phyloP scores from a whole-genome alignment of 2,888 invertebrate genomes.

The Perithous albicinctus region DNA sequence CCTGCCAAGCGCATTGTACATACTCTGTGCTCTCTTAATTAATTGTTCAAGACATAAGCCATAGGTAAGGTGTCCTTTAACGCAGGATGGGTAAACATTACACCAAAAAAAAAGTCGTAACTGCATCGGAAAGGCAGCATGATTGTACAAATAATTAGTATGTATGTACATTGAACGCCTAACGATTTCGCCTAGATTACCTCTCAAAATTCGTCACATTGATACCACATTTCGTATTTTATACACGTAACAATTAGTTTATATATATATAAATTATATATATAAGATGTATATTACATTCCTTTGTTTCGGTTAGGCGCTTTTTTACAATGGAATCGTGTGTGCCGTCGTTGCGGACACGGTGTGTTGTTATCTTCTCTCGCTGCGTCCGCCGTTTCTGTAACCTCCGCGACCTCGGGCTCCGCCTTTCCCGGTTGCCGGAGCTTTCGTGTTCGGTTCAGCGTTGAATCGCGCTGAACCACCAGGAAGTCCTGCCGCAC shows the following conservation, averaged over 20 bases:
- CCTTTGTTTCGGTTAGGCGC: slow-evolving; percentile 33
- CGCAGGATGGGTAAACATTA: background rate
- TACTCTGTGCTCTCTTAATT: background rate
- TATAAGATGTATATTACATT: slow-evolving; percentile 75
- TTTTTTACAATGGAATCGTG: slow-evolving; percentile 65
- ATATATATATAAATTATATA: slow-evolving; percentile 52
- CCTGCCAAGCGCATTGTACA: background rate
- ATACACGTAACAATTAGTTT: slow-evolving; percentile 69
- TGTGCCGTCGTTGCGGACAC: slow-evolving; percentile 57
- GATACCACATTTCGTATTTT: slow-evolving; percentile 48
- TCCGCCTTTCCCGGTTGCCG: slow-evolving; percentile 77
- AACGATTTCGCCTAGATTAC: slow-evolving; percentile 7
- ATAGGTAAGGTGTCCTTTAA: background rate
- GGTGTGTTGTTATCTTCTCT: slow-evolving; percentile 83
- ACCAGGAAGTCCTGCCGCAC: slow-evolving; percentile 73
- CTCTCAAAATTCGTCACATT: slow-evolving; percentile 32
- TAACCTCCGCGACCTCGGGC: slow-evolving; percentile 81
- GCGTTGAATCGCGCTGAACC: slow-evolving; percentile 74
- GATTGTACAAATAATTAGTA: slow-evolving; percentile 15
- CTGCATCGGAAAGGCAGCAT: background rate
- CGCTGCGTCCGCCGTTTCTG: slow-evolving; percentile 81
- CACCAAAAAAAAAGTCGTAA: background rate
- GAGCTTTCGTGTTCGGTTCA: slow-evolving; percentile 77
- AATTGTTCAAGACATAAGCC: background rate
- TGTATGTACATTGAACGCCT: slow-evolving; percentile 6